Conservation (phyloP, 2,797 vertebrate genomes). For the Pampus argenteus region DNA sequence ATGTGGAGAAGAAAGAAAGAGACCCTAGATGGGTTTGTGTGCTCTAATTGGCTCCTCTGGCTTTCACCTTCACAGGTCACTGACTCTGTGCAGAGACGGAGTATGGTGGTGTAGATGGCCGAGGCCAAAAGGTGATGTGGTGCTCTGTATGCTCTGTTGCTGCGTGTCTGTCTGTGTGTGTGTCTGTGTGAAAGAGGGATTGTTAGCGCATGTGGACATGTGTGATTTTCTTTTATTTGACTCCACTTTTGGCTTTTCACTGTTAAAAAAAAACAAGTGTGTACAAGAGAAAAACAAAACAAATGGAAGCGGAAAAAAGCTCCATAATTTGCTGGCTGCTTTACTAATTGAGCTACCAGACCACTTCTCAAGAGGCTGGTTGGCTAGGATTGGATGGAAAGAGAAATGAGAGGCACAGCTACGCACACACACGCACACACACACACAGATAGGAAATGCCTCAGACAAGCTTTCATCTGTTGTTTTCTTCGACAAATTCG, state of each 20-base stretch:
- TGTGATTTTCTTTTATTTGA: conserved; percentile 38
- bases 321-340: conserved; percentile 64
- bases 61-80: conserved; percentile 74
- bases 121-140: conserved; percentile 59
- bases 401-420: conserved; percentile 12
- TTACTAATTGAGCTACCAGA: conserved; percentile 76
- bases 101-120: conserved; percentile 30
- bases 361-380: conserved; percentile 67
- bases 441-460: conserved; percentile 62
- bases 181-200: neutral
- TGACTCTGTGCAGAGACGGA: conserved; percentile 43
- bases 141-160: conserved; percentile 29
- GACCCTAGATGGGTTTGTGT: conserved; percentile 28
- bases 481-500: conserved; percentile 76
- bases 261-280: conserved; percentile 4
- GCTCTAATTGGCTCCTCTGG: conserved; percentile 75
- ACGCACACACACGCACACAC: conserved; percentile 27
- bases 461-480: conserved; percentile 78
- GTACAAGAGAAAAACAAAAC: conserved; percentile 31
- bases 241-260: neutral
- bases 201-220: neutral
- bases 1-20: neutral
- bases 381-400: conserved; percentile 63
- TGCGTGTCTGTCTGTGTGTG: conserved; percentile 28
- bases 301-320: conserved; percentile 40